Evolutionary conservation across 2,797 vertebrate genomes (phyloP), one percentile per base, ranked within the genome.

Genomic region (Takifugu ocellatus): DNA sequence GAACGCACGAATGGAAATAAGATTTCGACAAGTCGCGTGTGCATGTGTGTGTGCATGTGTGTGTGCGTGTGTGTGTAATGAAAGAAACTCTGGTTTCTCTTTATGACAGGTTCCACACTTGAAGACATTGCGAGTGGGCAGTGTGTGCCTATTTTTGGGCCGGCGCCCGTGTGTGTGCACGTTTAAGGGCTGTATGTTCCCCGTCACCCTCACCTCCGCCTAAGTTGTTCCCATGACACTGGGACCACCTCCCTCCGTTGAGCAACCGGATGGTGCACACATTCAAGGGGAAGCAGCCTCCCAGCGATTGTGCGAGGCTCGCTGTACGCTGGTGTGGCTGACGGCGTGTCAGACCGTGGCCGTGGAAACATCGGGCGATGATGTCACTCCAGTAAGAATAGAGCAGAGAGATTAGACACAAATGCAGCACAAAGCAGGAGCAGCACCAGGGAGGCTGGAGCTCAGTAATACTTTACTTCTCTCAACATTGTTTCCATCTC

Each of bases 381-480:
- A 81, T 68, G 59, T 82, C 78, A 81, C 72, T 54, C 21, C 39
- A 59, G 56, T 61, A 75, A 78, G 68, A 85, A 82, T 79, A 85
- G 77, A 78, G 62, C 25, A 1, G 21, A 56, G 72, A 80, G 79
- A 83, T 85, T 82, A 83, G 72, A 65, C 46, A 61, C 64, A 80
- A 79, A 83, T 73, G 66, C 72, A 56, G 54, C 53, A 67, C 57
- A 54, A 56, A 66, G 75, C 64, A 60, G 59, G 43, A 10, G 26
- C 49, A 68, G 74, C 62, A 84, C 59, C 67, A 60, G 33, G 2
- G 2, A 56, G 63, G 48, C n/a, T 24, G 43, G 43, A 16, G 11
- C 43, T 1, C 14, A 46, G 36, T 39, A 39, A 39, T 11, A 39
- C 33, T 11, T 11, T 21, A 21, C 21, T 21, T 21, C 21, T 21